A percentile compares a stretch with the other conserved stretches of the same genome.
These are phyloP conservation scores for Ormyrus labotus DNA, from an alignment of 2,888 invertebrate genomes.

Conservation along the genomic window DNA sequence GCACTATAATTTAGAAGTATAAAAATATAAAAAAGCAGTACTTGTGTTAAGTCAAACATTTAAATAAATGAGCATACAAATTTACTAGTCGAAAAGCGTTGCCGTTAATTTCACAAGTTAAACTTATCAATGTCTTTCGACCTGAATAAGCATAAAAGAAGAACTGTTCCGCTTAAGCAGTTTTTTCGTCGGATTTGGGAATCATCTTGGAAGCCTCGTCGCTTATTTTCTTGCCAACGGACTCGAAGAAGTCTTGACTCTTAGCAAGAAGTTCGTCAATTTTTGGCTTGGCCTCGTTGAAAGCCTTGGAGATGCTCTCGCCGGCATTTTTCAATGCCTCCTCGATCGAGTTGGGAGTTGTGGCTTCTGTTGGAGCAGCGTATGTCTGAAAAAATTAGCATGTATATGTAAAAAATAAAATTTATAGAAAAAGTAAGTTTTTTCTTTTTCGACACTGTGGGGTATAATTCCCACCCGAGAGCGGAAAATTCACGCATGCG, in stretches of 20 bases:
- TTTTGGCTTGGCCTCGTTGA: conserved; percentile 61
- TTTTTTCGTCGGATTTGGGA: conserved; percentile 60
- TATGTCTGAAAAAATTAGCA: conserved; percentile 22
- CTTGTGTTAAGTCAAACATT: too few species aligned
- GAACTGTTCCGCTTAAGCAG: not conserved
- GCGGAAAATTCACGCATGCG: too few species aligned
- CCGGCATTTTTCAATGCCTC: conserved; percentile 54
- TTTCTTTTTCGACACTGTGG: too few species aligned
- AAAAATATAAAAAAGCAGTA: conserved; percentile 28
- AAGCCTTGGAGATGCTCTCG: conserved; percentile 56
- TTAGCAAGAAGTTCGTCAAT: conserved; percentile 60
- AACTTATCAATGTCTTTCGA: not conserved
- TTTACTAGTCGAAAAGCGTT: not conserved
- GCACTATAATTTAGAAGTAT: not conserved
- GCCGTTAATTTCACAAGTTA: not conserved
- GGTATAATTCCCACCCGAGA: too few species aligned
- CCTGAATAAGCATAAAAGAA: not conserved
- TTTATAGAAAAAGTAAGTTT: too few species aligned
- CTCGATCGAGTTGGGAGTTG: conserved; percentile 37
- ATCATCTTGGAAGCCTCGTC: conserved; percentile 62
- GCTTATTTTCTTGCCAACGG: conserved; percentile 60
- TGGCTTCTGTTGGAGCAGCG: conserved; percentile 22
- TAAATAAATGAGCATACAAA: conserved; percentile 1
- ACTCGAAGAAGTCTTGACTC: conserved; percentile 59
- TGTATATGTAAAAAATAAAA: too few species aligned